Evolutionary conservation across 2,797 vertebrate species (phyloP).

Genomic region (Neostethus bicornis): DNA sequence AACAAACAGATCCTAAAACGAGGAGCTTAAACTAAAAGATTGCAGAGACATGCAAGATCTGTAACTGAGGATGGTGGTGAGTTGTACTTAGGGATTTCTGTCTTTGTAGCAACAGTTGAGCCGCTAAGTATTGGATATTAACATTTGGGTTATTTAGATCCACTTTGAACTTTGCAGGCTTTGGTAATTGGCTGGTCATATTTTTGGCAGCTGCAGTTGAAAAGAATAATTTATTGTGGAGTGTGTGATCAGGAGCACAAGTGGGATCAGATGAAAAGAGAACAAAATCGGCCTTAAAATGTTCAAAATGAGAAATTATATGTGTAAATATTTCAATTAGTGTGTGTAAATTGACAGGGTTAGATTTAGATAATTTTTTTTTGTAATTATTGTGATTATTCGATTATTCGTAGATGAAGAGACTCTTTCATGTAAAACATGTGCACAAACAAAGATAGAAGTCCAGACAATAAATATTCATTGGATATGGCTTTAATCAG

Average conservation of each 20-base stretch:
- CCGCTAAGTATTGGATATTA: conserved; percentile 44
- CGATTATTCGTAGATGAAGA: no score
- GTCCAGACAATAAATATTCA: conserved; percentile 23
- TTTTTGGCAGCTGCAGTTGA: conserved; percentile 59
- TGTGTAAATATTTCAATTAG: conserved; percentile 5
- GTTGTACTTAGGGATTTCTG: conserved; percentile 15
- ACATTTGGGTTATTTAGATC: conserved; percentile 45
- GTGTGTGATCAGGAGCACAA: conserved; percentile 39
- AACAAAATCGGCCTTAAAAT: conserved; percentile 7
- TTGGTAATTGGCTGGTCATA: conserved; percentile 42
- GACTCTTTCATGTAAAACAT: conserved; percentile 6
- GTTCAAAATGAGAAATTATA: conserved; percentile 8
- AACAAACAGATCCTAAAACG: conserved; percentile 31
- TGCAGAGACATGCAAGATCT: conserved; percentile 16
- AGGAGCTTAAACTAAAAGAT: conserved; percentile 31
- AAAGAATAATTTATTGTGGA: conserved; percentile 54
- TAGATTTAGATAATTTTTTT: conserved; percentile 24
- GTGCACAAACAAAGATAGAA: conserved; percentile 5
- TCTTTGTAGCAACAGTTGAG: conserved; percentile 18
- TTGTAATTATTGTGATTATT: conserved; percentile 12
- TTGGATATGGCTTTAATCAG: conserved; percentile 42
- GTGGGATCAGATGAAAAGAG: conserved; percentile 30
- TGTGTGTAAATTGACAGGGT: conserved; percentile 23
- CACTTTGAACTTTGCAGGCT: conserved; percentile 44
- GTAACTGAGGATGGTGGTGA: conserved; percentile 26